phyloP scores from a whole-genome alignment of 1,140 invertebrate genomes.

The Berghia stephanieae region DNA sequence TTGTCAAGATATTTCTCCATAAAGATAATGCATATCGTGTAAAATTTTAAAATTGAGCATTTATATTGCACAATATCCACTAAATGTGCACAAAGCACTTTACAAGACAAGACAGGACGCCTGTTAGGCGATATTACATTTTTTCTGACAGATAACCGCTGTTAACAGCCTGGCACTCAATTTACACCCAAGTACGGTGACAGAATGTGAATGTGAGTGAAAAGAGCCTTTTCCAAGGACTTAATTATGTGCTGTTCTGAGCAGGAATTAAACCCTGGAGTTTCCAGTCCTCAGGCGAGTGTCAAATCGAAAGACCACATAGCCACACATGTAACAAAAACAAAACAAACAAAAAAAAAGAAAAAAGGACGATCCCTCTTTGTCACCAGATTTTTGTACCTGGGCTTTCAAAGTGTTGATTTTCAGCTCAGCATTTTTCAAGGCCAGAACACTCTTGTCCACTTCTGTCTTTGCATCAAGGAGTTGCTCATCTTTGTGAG shows the following conservation, averaged over 20 bases:
- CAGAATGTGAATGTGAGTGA: no score
- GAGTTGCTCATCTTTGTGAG: conserved; percentile 54
- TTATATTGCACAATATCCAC: no score
- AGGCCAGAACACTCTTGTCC: conserved; percentile 53
- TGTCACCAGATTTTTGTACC: conserved; percentile 39
- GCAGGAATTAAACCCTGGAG: neutral
- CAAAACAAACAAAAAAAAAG: neutral
- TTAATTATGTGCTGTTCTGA: neutral
- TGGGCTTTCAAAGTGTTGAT: conserved; percentile 57
- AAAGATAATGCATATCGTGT: no score
- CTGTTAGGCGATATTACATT: no score
- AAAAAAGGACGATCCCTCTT: neutral
- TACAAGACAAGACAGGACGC: no score
- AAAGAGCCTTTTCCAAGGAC: neutral
- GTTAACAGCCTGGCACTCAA: no score
- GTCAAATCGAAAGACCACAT: neutral
- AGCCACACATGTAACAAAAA: neutral
- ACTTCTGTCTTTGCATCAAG: conserved; percentile 53
- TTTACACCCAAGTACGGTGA: no score
- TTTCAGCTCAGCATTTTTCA: conserved; percentile 59
- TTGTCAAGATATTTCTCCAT: no score
- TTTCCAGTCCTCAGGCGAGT: no score
- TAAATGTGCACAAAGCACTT: no score
- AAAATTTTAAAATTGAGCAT: no score
- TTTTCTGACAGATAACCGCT: no score